These are phyloP conservation scores for Scaptomyza parva DNA, from an alignment of 2,888 invertebrate genomes.

Conservation along the genomic window DNA sequence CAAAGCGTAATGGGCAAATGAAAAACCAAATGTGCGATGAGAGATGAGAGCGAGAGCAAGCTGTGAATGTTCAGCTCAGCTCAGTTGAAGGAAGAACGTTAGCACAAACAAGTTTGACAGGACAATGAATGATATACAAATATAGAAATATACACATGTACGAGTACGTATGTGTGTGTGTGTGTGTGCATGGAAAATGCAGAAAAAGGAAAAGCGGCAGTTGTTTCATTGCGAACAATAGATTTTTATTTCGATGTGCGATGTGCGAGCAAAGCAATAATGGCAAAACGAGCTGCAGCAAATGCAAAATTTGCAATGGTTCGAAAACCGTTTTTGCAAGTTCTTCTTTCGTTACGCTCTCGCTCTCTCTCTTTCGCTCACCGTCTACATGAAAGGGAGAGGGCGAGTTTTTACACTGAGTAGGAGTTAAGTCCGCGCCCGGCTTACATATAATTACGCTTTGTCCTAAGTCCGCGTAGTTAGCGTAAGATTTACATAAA, in stretches of 20 bases:
- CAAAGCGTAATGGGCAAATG: conserved; percentile 67
- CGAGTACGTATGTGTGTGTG: conserved; percentile 3
- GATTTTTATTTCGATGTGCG: conserved; percentile 34
- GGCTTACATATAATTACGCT: conserved; percentile 51
- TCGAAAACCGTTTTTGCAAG: conserved; percentile 12
- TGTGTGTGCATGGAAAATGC: conserved; percentile 58
- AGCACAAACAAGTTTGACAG: conserved; percentile 76
- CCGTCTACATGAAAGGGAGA: not conserved
- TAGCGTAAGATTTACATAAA: conserved; percentile 31
- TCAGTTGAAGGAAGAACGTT: conserved; percentile 28
- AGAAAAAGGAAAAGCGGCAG: conserved; percentile 70
- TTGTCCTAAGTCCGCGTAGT: conserved; percentile 21
- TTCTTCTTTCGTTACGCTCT: not conserved
- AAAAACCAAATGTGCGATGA: conserved; percentile 59
- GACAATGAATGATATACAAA: conserved; percentile 50
- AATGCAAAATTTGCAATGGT: conserved; percentile 57
- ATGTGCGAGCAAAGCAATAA: conserved; percentile 3
- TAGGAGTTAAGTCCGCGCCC: conserved; percentile 17
- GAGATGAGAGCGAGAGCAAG: conserved; percentile 28
- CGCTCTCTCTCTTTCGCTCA: conserved; percentile 1
- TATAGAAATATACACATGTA: not conserved
- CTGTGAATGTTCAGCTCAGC: not conserved
- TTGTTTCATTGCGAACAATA: conserved; percentile 57
- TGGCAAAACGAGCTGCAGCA: conserved; percentile 64
- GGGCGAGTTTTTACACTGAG: not conserved